Base-by-base conservation (phyloP, 2,888 invertebrate genomes). In the Neria commutata region DNA sequence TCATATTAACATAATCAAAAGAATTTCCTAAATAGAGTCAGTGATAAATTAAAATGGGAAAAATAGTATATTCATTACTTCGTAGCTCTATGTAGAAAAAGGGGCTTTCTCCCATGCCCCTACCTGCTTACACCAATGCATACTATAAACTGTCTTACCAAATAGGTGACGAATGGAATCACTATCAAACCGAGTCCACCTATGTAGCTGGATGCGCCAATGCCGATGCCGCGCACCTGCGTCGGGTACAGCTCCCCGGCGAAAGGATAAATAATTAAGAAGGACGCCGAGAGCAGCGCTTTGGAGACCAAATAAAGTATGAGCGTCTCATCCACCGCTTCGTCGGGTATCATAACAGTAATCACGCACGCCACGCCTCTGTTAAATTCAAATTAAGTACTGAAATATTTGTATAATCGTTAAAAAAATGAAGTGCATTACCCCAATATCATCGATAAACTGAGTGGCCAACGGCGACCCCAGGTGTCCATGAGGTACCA, bases 241-340 rank as follows among this genome's bases (percentile, higher is more conserved):
- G 95, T 95, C 1, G 95, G 95, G 81, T 95, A 95, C 21, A 95
- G 80, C 83, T 95, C 95, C 10, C 93, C 93, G 67, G 94, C 94
- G 80, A 95, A 95, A 0, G 95, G 94, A 80, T 95, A 95, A 71
- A 95, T 93, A 63, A 94, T 93, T 57, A 94, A 84, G 83, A 94
- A 95, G 5, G 94, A 93, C 5, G 94, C 94, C 1, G 95, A 94
- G 75, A 95, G 91, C 66, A 94, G 88, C 65, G 92, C 92, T 83
- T 95, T 95, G 14, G 94, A 91, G 72, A 93, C 84, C 37, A 93
- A 83, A 79, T 91, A 94, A 17, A 94, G 82, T 58, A 90, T 84
- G 45, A 94, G 82, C 37, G 92, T 93, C 73, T 88, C 86, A 58
- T 85, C 86, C 56, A 88, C 87, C 48, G 91, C 91, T 83, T 92